These are phyloP conservation scores for Cephalopholis sonnerati DNA, from an alignment of 2,113 vertebrate species.

Conservation along the genomic window DNA sequence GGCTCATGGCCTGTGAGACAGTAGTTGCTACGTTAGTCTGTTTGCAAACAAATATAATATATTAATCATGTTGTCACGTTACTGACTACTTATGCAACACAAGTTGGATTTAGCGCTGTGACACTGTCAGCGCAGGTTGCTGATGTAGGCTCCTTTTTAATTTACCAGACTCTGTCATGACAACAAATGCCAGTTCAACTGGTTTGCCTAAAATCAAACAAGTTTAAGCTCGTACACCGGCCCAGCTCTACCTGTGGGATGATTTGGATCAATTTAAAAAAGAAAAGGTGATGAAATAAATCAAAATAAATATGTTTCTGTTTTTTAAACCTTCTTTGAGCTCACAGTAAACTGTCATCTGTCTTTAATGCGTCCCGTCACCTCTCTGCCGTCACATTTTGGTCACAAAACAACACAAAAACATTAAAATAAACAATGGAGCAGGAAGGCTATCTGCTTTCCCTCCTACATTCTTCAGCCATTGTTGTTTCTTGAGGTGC, in stretches of 20 bases:
- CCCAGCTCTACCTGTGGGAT: neutral
- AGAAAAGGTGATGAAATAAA: neutral
- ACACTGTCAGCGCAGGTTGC: too few relatives aligned
- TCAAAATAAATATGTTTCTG: neutral
- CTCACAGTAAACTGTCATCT: neutral
- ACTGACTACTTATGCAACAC: too few relatives aligned
- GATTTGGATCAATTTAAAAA: neutral
- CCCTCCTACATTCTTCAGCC: constrained; percentile 96
- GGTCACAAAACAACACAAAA: constrained; percentile 81
- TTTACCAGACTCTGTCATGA: too few relatives aligned
- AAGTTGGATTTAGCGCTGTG: too few relatives aligned
- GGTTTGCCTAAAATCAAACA: too few relatives aligned
- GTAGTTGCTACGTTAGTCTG: too few relatives aligned
- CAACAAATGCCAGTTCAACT: too few relatives aligned
- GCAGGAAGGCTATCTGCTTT: constrained; percentile 83
- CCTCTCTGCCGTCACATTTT: constrained; percentile 67
- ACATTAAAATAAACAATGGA: constrained; percentile 72
- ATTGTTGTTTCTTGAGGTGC: constrained; percentile 87
- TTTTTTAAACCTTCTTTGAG: neutral
- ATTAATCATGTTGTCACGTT: too few relatives aligned
- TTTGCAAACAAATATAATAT: too few relatives aligned
- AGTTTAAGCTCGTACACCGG: too few relatives aligned
- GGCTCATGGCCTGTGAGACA: too few relatives aligned
- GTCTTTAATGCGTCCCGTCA: constrained; percentile 41
- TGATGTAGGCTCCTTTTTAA: too few relatives aligned